Evolutionary conservation across 2,888 invertebrate genomes (phyloP), one percentile per base, ranked within the genome.

Genomic region (Agrochola lota): DNA sequence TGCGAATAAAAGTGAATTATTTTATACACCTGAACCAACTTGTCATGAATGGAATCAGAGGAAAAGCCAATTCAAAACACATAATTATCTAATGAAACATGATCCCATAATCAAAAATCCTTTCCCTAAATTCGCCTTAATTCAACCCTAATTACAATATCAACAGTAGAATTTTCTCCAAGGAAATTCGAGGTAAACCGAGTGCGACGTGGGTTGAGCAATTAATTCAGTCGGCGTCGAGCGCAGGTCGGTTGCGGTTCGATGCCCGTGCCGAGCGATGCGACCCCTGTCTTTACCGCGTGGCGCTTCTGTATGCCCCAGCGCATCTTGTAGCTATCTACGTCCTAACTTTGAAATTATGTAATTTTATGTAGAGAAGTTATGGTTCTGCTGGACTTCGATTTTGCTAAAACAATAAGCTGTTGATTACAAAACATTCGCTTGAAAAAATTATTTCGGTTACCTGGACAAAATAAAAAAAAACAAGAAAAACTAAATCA

Each of bases 211-310:
- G 83, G 85, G 85, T 87, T 84, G 84, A 88, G 90, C 89, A 91
- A 92, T 91, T 92, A 92, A 91, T 90, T 91, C 85, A 84, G 88
- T 82, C 80, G 80, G 87, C 87, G 89, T 91, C 90, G 90, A 80
- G 89, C 83, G 88, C 90, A 91, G 91, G 90, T 83, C 81, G 88
- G 83, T 90, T 92, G 92, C 90, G 92, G 92, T 92, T 91, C 91
- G 90, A 89, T 90, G 90, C 89, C 87, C 88, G 73, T 78, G 80
- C 84, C 72, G 67, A 71, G 78, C 75, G 57, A 77, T 59, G 72
- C 85, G 88, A 88, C 90, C 91, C 90, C 87, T 90, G 91, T 91
- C 91, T 85, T 88, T 85, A 86, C 87, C 83, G 89, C 77, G 81
- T 89, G 88, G 78, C 66, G 76, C 81, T 86, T 81, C 82, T 74